Evolutionary conservation across 2,797 vertebrate genomes (phyloP), one percentile per base, ranked within the genome.

Genomic region (Trichosurus vulpecula): DNA sequence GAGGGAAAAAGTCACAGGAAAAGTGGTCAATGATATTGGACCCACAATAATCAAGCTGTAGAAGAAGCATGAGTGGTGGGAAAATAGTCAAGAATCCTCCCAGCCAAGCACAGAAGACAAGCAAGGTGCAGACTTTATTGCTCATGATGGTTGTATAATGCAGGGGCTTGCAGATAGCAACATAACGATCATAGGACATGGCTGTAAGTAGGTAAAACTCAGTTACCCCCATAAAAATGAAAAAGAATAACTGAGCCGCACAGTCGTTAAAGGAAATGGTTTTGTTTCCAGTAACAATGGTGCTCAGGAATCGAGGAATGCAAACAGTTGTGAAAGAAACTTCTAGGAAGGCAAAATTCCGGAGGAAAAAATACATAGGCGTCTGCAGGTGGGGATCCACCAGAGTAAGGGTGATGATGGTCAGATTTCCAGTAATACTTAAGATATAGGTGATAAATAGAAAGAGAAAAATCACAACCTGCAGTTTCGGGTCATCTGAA

Each of bases 341-440:
- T 95, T 98, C 97, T 92, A 98, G 81, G 14, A 98, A n/a, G 13
- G 96, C 97, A 54, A 98, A 97, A 57, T 98, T 98, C 52, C 97
- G 93, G 47, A 98, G 97, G 92, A 98, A 98, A 94, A 98, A 98
- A 90, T 98, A 98, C 97, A 97, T 98, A 13, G 98, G 97, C 0
- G 93, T 98, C 35, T 97, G 95, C 1, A 98, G 97, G 52, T 95
- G 94, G 2, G 97, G 57, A 25, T 98, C 95, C 54, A 95, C 51
- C 91, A 94, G 93, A 16, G 98, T 98, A 13, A 98, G 96, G 22
- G 52, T 91, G 35, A 98, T 96, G 35, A 98, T 98, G 30, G 97
- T 91, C 41, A 98, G 0, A 29, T 98, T 98, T 30, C 98, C 98
- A 91, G 96, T 92, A 35, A 98, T 8, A 2, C 97, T 98, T 66